Conservation (phyloP, 2,797 vertebrate species). For the Macroramphosus scolopax region DNA sequence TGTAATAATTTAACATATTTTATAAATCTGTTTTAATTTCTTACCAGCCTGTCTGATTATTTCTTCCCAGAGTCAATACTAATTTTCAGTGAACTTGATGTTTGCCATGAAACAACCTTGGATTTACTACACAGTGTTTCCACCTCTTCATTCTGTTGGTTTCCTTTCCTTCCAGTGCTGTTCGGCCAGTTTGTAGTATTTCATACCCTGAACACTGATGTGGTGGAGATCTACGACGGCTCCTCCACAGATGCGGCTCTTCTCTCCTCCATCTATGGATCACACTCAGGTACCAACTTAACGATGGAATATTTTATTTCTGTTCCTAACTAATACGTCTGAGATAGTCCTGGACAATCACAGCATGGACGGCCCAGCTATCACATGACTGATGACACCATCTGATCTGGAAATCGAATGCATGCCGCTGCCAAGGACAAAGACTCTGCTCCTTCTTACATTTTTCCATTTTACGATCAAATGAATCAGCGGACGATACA, state of each 20-base stretch:
- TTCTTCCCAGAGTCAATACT: too few species aligned
- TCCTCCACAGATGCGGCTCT: constrained; percentile 86
- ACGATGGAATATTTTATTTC: constrained; percentile 6
- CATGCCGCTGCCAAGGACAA: not conserved
- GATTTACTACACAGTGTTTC: not conserved
- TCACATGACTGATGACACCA: too few species aligned
- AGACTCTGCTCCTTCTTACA: not conserved
- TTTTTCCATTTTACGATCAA: constrained; percentile 20
- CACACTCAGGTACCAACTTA: constrained; percentile 88
- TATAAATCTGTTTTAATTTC: too few species aligned
- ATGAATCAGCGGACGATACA: constrained; percentile 22
- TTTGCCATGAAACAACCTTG: not conserved
- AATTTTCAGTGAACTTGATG: too few species aligned
- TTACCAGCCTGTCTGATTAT: too few species aligned
- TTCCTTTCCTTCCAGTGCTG: constrained; percentile 79
- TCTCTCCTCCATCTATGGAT: constrained; percentile 93
- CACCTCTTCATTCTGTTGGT: not conserved
- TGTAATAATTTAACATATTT: too few species aligned
- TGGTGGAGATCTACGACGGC: constrained; percentile 94
- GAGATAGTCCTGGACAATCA: too few species aligned
- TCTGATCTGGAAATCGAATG: constrained; percentile 15
- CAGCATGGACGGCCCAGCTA: too few species aligned
- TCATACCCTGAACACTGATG: constrained; percentile 89
- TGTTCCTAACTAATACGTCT: constrained; percentile 1
- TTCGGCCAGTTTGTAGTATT: constrained; percentile 99